Evolutionary conservation across 2,113 vertebrate genomes (phyloP).

Genomic region (Monopterus albus): DNA sequence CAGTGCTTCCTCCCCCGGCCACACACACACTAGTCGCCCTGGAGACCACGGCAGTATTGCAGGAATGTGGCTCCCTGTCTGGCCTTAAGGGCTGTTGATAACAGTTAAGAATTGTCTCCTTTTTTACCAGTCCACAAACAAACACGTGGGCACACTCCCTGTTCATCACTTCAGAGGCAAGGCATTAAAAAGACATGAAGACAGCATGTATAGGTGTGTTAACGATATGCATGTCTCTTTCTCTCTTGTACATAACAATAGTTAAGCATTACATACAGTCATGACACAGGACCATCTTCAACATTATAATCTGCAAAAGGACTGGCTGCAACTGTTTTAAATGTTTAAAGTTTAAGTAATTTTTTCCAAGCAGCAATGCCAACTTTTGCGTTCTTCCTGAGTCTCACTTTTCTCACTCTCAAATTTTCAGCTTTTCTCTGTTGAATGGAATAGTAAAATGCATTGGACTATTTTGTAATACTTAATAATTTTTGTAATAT

Average conservation of each 20-base stretch:
- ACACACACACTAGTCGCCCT: constrained; percentile 77
- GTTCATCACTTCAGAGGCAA: constrained; percentile 44
- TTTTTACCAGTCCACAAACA: constrained; percentile 69
- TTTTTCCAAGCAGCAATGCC: no score
- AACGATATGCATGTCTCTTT: neutral
- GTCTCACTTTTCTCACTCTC: no score
- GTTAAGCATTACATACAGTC: no score
- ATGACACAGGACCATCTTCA: no score
- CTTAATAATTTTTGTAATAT: no score
- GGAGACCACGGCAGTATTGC: constrained; percentile 60
- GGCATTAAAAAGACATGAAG: constrained; percentile 17
- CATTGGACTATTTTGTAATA: neutral
- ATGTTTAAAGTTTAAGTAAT: no score
- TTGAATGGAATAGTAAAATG: no score
- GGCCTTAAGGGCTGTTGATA: constrained; percentile 73
- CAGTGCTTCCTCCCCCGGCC: constrained; percentile 72
- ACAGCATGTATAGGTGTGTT: neutral
- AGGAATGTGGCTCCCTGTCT: constrained; percentile 82
- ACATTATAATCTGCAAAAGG: no score
- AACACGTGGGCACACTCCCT: constrained; percentile 71
- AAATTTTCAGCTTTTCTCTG: no score
- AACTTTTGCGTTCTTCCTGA: no score
- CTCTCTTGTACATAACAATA: neutral
- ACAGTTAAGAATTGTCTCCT: constrained; percentile 72
- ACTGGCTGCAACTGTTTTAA: neutral